These are phyloP conservation scores for Styela clava DNA, from an alignment of 23 tunicate species.

Conservation along the genomic window DNA sequence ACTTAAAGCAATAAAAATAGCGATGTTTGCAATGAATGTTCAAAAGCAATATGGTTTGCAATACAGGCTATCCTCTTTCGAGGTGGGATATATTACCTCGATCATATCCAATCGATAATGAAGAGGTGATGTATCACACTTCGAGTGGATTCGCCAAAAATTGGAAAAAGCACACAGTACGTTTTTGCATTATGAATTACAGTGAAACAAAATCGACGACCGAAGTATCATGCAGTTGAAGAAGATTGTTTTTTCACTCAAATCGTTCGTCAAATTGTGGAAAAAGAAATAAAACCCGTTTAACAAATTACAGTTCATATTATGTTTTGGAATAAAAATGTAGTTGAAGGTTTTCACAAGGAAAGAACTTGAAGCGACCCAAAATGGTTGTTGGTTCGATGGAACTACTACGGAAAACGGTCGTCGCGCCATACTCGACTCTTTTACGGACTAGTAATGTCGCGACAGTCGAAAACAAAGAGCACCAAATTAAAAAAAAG, in stretches of 20 bases:
- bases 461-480: background rate
- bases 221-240: background rate
- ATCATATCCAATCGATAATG: background rate
- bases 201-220: background rate
- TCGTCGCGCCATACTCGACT: background rate
- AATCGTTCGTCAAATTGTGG: too few relatives aligned
- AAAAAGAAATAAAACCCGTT: too few relatives aligned
- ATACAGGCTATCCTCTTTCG: background rate
- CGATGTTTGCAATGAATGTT: background rate
- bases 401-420: background rate
- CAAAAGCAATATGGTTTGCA: background rate
- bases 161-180: background rate
- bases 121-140: background rate
- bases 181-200: background rate
- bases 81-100: background rate
- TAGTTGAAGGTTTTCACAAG: too few relatives aligned
- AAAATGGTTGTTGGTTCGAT: background rate
- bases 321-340: too few relatives aligned
- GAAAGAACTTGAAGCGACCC: background rate
- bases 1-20: background rate
- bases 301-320: too few relatives aligned
- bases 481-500: too few relatives aligned
- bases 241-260: too few relatives aligned
- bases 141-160: background rate
- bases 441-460: background rate